Evolutionary conservation across 2,797 vertebrate species (phyloP).

Genomic region (Platyrinchus mystaceus): DNA sequence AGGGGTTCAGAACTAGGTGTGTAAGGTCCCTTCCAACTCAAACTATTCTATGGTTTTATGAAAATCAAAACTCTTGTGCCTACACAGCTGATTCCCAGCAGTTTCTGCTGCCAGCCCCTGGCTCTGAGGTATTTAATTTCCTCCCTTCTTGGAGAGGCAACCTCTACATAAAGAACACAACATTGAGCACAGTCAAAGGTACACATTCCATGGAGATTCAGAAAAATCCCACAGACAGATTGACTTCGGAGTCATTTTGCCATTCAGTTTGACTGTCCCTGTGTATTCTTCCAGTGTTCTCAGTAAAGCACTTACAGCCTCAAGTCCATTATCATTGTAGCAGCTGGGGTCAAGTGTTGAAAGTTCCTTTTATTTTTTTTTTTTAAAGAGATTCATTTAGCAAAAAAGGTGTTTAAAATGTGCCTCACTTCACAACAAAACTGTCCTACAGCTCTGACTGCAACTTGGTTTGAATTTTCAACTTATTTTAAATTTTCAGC

Average conservation of each 20-base stretch:
- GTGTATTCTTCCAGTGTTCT: neutral
- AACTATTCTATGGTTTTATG: neutral
- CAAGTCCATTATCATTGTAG: neutral
- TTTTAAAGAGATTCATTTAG: rapidly evolving
- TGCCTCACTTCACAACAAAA: neutral
- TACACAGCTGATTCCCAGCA: neutral
- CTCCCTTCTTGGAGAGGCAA: neutral
- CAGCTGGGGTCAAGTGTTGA: neutral
- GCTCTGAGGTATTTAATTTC: rapidly evolving
- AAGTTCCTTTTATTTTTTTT: neutral
- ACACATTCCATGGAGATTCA: neutral
- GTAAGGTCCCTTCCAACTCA: neutral
- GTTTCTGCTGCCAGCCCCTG: too few species aligned
- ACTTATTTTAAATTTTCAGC: slow-evolving; percentile 34
- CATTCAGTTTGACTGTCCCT: neutral
- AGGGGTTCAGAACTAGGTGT: neutral
- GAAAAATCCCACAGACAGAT: neutral
- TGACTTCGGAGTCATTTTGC: neutral
- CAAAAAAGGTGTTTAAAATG: neutral
- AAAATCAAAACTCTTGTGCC: neutral
- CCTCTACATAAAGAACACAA: neutral
- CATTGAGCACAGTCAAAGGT: neutral
- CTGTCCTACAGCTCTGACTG: neutral
- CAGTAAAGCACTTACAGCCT: neutral
- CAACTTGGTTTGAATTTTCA: slow-evolving; percentile 9